Conservation (phyloP, 2,113 vertebrate species). For the Saimiri boliviensis region DNA sequence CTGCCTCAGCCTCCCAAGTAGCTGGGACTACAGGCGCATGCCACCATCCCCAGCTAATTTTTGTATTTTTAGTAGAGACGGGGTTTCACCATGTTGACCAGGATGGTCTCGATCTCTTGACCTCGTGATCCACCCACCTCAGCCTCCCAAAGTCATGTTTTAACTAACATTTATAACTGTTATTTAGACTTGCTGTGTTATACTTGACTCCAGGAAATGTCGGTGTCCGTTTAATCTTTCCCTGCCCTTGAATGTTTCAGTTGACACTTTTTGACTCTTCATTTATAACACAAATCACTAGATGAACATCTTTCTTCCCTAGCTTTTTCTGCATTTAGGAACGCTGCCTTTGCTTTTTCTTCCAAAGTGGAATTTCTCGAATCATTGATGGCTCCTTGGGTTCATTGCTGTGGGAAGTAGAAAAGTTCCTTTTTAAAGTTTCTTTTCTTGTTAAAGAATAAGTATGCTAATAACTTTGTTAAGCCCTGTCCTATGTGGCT, state of each 20-base stretch:
- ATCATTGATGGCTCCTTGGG: neutral
- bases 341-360: neutral
- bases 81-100: too few relatives aligned
- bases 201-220: neutral
- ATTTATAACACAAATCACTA: neutral
- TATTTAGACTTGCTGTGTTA: neutral
- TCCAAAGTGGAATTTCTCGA: neutral
- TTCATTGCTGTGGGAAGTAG: too few relatives aligned
- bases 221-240: rapidly evolving
- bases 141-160: neutral
- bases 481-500: too few relatives aligned
- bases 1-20: too few relatives aligned
- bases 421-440: too few relatives aligned
- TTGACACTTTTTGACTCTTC: neutral
- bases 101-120: too few relatives aligned
- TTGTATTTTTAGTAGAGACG: too few relatives aligned
- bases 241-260: neutral
- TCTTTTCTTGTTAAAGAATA: too few relatives aligned
- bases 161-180: neutral
- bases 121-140: too few relatives aligned
- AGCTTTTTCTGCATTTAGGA: neutral
- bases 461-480: too few relatives aligned
- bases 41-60: too few relatives aligned
- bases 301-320: neutral
- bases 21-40: too few relatives aligned